phyloP scores from a whole-genome alignment of 2,113 vertebrate species.

The Python bivittatus region DNA sequence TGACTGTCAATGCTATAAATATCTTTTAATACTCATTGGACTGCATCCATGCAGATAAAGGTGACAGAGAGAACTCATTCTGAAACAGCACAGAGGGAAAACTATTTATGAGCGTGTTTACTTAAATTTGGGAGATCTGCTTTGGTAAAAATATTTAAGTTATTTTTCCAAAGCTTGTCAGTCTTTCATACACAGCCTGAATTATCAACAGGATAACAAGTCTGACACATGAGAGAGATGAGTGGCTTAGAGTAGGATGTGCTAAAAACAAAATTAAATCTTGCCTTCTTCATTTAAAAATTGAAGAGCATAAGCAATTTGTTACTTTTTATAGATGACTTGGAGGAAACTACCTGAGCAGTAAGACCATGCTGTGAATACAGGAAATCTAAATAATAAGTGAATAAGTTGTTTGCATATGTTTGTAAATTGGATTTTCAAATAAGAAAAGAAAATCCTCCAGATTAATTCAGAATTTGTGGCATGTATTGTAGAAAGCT shows the following conservation, averaged over 20 bases:
- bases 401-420: neutral
- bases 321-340: neutral
- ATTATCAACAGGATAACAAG: neutral
- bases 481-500: neutral
- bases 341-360: neutral
- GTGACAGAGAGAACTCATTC: neutral
- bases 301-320: neutral
- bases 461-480: neutral
- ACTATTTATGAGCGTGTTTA: slow-evolving; percentile 5
- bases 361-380: neutral
- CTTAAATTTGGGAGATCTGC: slow-evolving; percentile 3
- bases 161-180: slow-evolving; percentile 11
- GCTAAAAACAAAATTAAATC: neutral
- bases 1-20: slow-evolving; percentile 7
- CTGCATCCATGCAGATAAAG: neutral
- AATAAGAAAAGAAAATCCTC: neutral
- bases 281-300: neutral
- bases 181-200: neutral
- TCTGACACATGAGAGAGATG: neutral
- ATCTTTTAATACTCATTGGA: slow-evolving; percentile 5
- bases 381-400: neutral
- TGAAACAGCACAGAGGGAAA: slow-evolving; percentile 5
- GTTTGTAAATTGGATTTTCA: neutral
- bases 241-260: neutral
- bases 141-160: slow-evolving; percentile 15